Evolutionary conservation across 2,888 invertebrate species (phyloP).

Genomic region (Nymphalis urticae): DNA sequence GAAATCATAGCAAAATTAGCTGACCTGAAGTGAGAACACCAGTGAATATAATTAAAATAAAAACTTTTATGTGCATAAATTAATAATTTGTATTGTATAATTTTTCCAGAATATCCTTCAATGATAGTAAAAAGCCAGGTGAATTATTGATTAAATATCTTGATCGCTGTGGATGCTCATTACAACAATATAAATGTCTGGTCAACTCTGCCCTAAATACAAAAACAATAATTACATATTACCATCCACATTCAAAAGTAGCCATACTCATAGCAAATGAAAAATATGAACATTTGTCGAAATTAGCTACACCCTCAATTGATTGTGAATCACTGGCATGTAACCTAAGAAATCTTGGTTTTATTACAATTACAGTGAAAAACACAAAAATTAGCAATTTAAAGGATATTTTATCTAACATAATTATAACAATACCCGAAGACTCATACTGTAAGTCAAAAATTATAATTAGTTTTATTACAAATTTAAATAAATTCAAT

Average conservation of each 20-base stretch:
- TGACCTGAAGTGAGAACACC: conserved; percentile 54
- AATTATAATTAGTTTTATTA: conserved; percentile 1
- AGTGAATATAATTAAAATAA: conserved; percentile 21
- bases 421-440: conserved; percentile 59
- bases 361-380: conserved; percentile 61
- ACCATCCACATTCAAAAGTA: conserved; percentile 65
- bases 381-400: conserved; percentile 56
- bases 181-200: conserved; percentile 52
- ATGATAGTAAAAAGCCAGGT: conserved; percentile 58
- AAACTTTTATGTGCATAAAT: neutral
- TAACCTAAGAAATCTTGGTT: conserved; percentile 63
- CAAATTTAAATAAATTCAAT: too few relatives aligned
- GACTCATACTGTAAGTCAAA: conserved; percentile 72
- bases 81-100: neutral
- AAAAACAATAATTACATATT: conserved; percentile 58
- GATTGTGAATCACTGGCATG: conserved; percentile 68
- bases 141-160: conserved; percentile 62
- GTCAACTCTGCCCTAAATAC: conserved; percentile 47
- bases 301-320: conserved; percentile 66
- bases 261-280: conserved; percentile 74
- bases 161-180: conserved; percentile 59
- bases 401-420: conserved; percentile 50
- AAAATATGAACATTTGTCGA: conserved; percentile 63
- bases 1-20: conserved; percentile 64
- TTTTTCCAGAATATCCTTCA: conserved; percentile 53